These are phyloP conservation scores for Arizona elegans DNA, from an alignment of 2,113 vertebrate species.

Conservation along the genomic window DNA sequence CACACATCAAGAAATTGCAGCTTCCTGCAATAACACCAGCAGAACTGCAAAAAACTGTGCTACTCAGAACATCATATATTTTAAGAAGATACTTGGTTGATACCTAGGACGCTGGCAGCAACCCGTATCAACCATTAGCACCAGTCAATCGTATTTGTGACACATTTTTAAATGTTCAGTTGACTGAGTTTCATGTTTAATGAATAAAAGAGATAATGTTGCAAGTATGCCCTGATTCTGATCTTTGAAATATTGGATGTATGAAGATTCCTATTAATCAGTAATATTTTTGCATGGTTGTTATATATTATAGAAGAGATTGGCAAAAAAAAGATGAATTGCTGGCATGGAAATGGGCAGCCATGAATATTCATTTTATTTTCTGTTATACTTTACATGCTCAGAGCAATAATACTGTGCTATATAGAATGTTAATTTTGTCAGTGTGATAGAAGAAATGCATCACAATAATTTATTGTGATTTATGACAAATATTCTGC, in stretches of 20 bases:
- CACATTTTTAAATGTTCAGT: too few species aligned
- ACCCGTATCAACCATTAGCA: too few species aligned
- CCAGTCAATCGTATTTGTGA: too few species aligned
- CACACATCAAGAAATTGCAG: too few species aligned
- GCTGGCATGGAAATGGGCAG: background rate
- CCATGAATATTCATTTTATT: background rate
- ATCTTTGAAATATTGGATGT: background rate
- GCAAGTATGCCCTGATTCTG: background rate
- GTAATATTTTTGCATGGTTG: background rate
- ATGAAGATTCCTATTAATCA: background rate
- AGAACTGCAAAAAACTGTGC: too few species aligned
- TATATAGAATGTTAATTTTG: slow-evolving; percentile 6
- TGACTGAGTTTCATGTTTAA: too few species aligned
- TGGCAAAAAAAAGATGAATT: background rate
- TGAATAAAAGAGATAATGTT: background rate
- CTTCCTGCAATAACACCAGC: too few species aligned
- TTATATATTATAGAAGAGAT: background rate
- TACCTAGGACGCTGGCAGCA: too few species aligned
- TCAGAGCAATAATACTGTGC: background rate
- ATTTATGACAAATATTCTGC: slow-evolving; percentile 10
- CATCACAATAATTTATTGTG: slow-evolving; percentile 24
- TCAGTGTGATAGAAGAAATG: slow-evolving; percentile 8
- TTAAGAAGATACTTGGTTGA: too few species aligned
- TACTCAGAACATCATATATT: too few species aligned
- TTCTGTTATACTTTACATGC: background rate